These are phyloP conservation scores for Panthera leo DNA, from an alignment of 2,113 vertebrate species.

Conservation along the genomic window DNA sequence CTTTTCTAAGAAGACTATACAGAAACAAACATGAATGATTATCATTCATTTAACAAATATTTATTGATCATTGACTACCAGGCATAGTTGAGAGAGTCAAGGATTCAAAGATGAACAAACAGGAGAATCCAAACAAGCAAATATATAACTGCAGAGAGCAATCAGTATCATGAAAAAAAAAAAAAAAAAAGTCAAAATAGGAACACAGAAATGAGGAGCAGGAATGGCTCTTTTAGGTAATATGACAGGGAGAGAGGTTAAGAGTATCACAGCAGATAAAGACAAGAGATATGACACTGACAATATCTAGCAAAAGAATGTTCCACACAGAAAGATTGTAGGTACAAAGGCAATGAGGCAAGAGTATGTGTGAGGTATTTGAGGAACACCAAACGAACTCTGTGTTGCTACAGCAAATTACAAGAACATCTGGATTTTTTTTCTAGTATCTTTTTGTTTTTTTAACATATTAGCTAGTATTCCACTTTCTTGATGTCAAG, in stretches of 20 bases:
- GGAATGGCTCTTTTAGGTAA: neutral
- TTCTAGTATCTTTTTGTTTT: neutral
- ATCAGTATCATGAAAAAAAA: neutral
- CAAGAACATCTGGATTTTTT: neutral
- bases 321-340: neutral
- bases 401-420: neutral
- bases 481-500: neutral
- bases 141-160: neutral
- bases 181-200: neutral
- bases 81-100: neutral
- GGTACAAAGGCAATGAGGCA: neutral
- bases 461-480: neutral
- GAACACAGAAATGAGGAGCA: neutral
- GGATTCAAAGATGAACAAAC: neutral
- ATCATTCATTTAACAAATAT: constrained; percentile 27
- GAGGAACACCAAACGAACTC: neutral
- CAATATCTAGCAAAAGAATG: neutral
- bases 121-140: neutral
- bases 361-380: neutral
- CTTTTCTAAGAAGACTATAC: constrained; percentile 14
- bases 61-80: neutral
- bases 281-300: neutral
- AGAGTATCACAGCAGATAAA: neutral
- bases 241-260: neutral
- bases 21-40: constrained; percentile 32